Percentiles rank a stretch among this genome's conserved stretches.
Evolutionary conservation across 2,797 vertebrate species (phyloP).

Genomic region (Agapornis canus): DNA sequence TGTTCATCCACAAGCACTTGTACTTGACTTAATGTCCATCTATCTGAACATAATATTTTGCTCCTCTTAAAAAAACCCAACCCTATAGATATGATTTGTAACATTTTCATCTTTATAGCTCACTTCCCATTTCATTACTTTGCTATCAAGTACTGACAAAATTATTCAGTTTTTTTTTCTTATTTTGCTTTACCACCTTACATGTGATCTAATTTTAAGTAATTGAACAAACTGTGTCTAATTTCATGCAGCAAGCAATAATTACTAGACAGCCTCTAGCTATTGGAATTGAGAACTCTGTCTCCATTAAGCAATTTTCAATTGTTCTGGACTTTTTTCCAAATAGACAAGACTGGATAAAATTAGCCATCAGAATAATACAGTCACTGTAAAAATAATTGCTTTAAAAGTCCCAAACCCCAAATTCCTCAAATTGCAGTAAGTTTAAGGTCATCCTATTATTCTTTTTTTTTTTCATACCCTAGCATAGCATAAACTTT

Average conservation of each 20-base stretch:
- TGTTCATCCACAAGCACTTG: background rate
- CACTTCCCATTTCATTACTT: constrained; percentile 66
- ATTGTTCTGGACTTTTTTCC: constrained; percentile 75
- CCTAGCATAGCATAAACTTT: constrained; percentile 65
- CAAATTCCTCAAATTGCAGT: constrained; percentile 59
- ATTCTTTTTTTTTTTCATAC: background rate
- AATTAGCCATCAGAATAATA: constrained; percentile 77
- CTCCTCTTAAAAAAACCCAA: background rate
- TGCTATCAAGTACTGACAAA: constrained; percentile 64
- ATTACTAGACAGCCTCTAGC: constrained; percentile 89
- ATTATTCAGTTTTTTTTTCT: constrained; percentile 52
- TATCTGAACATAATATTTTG: constrained; percentile 14
- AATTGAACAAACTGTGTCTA: constrained; percentile 92
- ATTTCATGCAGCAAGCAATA: constrained; percentile 92
- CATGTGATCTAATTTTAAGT: constrained; percentile 92
- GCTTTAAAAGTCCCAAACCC: constrained; percentile 58
- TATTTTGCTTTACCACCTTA: constrained; percentile 80
- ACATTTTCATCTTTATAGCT: constrained; percentile 35
- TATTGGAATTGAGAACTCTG: constrained; percentile 82
- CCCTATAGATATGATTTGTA: background rate
- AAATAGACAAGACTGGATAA: constrained; percentile 71
- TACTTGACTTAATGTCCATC: constrained; percentile 27
- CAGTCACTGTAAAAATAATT: constrained; percentile 66
- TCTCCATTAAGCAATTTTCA: constrained; percentile 79
- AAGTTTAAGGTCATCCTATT: constrained; percentile 64